Base-by-base conservation (phyloP, 1,140 invertebrate species). In the Leptinotarsa defecta region DNA sequence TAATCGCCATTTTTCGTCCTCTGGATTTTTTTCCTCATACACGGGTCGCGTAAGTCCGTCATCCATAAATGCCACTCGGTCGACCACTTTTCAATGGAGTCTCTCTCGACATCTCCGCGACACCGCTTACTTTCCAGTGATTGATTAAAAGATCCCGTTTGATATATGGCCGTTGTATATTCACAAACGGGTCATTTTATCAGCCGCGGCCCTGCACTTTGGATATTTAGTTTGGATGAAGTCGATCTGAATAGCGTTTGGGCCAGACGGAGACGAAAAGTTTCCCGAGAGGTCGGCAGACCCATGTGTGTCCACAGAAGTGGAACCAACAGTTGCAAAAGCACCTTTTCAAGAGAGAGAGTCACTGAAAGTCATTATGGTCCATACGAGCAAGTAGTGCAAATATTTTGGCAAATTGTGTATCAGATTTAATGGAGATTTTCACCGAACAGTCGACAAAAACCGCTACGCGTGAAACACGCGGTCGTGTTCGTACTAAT, bases 161-260 rank as follows among this genome's bases (percentile, higher is more conserved):
- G 79, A 81, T 81, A 73, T 81, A 79, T 79, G 74, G 48, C 67
- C 76, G 71, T 76, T 76, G 76, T 76, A 80, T 65, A 65, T 20
- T 78, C 79, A 78, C 73, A 80, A 80, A 76, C 72, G 70, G 75
- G 73, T 76, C 75, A 71, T 78, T 80, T 80, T 80, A 80, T 80
- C 78, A 78, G 74, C 75, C 77, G 71, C 52, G 4, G 15, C 76
- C 49, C 71, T 71, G 76, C 72, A 61, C 73, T 74, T 68, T 34
- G 43, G 27, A 68, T 68, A 68, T 68, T 68, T 68, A 68, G 65
- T 68, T 34, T 15, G 52, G 15, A 17, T n/a, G n/a, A 57, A 57
- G 52, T 57, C 52, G 52, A 19, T 19, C 34, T 43, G 8, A 43
- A 43, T 43, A 43, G 52, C 52, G 52, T 17, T n/a, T 57, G 52